These are phyloP conservation scores for Scaptodrosophila latifasciaeformis DNA, from an alignment of 2,888 invertebrate species.

Conservation along the genomic window DNA sequence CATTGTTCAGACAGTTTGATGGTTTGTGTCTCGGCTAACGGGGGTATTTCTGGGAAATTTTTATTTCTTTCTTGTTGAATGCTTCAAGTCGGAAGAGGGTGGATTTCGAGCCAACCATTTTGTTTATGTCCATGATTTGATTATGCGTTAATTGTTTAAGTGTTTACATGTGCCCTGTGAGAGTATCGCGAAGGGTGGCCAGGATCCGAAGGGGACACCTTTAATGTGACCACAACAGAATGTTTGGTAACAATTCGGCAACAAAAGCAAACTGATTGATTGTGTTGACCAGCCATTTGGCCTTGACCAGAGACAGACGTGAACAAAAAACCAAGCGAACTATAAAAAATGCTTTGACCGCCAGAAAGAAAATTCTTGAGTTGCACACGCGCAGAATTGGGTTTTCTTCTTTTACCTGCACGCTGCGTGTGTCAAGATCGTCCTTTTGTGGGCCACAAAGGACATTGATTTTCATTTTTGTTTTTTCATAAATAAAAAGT, in stretches of 20 bases:
- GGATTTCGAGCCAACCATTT: no score
- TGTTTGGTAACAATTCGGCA: no score
- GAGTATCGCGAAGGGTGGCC: no score
- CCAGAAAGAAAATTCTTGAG: no score
- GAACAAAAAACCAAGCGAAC: no score
- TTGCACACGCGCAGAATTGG: slow-evolving; percentile 4
- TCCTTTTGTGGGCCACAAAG: slow-evolving; percentile 20
- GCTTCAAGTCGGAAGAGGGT: no score
- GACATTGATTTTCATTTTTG: slow-evolving; percentile 19
- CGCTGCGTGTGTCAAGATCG: not conserved
- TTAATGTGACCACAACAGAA: slow-evolving; percentile 56
- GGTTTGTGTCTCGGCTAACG: slow-evolving; percentile 23
- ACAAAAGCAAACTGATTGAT: slow-evolving; percentile 43
- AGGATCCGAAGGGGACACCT: no score
- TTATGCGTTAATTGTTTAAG: slow-evolving; percentile 45
- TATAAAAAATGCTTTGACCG: no score
- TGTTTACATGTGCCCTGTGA: no score
- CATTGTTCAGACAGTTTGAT: not conserved
- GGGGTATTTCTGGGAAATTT: no score
- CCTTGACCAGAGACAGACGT: slow-evolving; percentile 35
- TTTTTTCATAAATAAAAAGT: slow-evolving; percentile 40
- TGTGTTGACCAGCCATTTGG: slow-evolving; percentile 21
- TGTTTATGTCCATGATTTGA: slow-evolving; percentile 44
- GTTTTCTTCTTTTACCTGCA: not conserved
- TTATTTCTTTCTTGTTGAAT: slow-evolving; percentile 30